Percentiles rank a stretch among this genome's conserved stretches.
These are phyloP conservation scores for Eristalis pertinax DNA, from an alignment of 2,888 invertebrate genomes.

Conservation along the genomic window DNA sequence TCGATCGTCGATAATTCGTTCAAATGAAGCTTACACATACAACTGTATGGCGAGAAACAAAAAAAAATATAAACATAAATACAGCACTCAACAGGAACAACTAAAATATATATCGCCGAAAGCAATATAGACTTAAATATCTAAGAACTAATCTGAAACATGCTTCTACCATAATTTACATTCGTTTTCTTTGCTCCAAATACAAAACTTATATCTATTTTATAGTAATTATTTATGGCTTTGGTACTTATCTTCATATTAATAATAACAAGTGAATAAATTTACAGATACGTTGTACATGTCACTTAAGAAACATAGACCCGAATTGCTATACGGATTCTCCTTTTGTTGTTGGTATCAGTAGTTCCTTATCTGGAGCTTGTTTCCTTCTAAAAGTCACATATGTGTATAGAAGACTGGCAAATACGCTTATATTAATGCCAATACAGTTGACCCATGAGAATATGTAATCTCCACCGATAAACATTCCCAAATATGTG, in stretches of 20 bases:
- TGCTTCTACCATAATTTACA: constrained; percentile 2
- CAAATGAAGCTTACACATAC: constrained; percentile 14
- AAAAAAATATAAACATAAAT: constrained; percentile 26
- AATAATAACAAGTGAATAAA: constrained; percentile 54
- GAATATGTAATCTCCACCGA: constrained; percentile 98
- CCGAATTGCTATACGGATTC: constrained; percentile 73
- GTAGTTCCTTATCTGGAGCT: constrained; percentile 79
- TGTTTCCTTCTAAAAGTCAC: constrained; percentile 87
- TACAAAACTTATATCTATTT: constrained; percentile 55
- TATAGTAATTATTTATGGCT: constrained; percentile 63
- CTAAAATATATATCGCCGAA: constrained; percentile 18
- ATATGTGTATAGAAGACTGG: constrained; percentile 93
- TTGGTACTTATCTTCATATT: constrained; percentile 63
- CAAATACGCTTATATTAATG: constrained; percentile 95
- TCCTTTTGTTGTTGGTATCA: constrained; percentile 74
- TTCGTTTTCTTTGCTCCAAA: constrained; percentile 12
- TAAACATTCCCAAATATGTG: constrained; percentile 98
- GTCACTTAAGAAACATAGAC: constrained; percentile 4
- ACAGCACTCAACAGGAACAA: constrained; percentile 67
- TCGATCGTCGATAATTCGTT: constrained; percentile 37
- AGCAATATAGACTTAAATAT: background rate
- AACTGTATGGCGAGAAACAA: background rate
- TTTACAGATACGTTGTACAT: constrained; percentile 46
- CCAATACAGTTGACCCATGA: constrained; percentile 97
- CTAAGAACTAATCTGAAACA: constrained; percentile 8